Evolutionary conservation across 1,140 invertebrate species (phyloP), one percentile per base, ranked within the genome.

Genomic region (Drosophila trapezifrons): DNA sequence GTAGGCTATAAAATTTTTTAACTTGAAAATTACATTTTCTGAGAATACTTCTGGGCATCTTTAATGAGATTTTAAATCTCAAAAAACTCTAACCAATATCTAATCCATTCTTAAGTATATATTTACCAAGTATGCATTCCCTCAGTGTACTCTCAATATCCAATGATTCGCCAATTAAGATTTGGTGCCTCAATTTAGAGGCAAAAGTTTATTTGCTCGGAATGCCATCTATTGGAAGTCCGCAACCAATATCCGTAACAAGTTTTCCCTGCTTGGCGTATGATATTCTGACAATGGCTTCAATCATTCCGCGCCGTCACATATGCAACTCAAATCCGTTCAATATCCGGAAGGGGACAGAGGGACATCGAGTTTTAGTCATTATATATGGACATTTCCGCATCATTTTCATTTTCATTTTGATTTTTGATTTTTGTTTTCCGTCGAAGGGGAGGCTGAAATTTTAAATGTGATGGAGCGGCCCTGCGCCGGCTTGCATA

Each of bases 321-420:
- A 79, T 79, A 80, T 80, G 77, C 57, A 55, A 43, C 57, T 55
- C 10, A 47, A 69, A 69, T 74, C 62, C 62, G 70, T 29, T 63
- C 64, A 70, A 80, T 80, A 80, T 80, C 78, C 77, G 63, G 54
- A 43, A 10, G n/a, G 32, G 18, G 10, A n/a, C 10, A 17, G 38
- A 17, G 49, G 2, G 25, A 18, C 6, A 10, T n/a, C 38, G 29
- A 46, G 42, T 60, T 67, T 46, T 47, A 56, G 62, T 20, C 60
- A 78, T 78, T 78, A 65, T 72, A 37, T 73, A 60, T 51, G 67
- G 32, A 52, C 42, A 64, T 79, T 80, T 80, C 58, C 77, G 57
- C 54, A 58, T 69, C 63, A 77, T 76, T 77, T 77, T 76, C 73
- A 74, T 65, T 76, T 76, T 37, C 13, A 37, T 37, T 54, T 35